phyloP scores from a whole-genome alignment of 30 jellyfish, hydroid and myxozoan genomes.

The Cassiopea andromeda region DNA sequence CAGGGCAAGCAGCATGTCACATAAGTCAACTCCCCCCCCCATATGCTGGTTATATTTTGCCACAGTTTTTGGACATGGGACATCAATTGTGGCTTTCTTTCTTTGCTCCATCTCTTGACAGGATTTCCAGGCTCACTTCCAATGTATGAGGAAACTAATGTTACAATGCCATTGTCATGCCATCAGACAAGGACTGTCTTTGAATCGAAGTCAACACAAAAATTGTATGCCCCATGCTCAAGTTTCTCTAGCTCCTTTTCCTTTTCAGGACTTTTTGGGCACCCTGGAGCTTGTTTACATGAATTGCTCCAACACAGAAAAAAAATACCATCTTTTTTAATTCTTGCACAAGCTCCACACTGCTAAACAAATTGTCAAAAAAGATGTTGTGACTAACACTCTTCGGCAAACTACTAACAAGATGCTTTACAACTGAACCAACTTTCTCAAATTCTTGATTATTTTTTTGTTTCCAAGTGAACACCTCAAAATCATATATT shows the following conservation, averaged over 20 bases:
- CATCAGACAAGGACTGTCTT: constrained; percentile 27
- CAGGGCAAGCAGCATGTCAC: constrained; percentile 32
- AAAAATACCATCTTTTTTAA: constrained; percentile 27
- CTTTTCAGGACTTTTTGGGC: constrained; percentile 3
- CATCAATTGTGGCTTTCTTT: constrained; percentile 19
- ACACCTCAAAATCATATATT: constrained; percentile 48
- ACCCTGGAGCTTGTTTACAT: constrained; percentile 10
- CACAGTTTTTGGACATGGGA: constrained; percentile 23
- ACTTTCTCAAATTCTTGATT: constrained; percentile 31
- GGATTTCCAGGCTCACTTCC: constrained; percentile 3
- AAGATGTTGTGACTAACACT: constrained; percentile 44
- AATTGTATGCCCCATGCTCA: constrained; percentile 20
- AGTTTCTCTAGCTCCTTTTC: constrained; percentile 11
- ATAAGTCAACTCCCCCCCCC: constrained; percentile 40
- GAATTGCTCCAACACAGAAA: constrained; percentile 31
- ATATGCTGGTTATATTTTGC: constrained; percentile 9
- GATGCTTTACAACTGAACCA: constrained; percentile 50
- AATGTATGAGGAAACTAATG: constrained; percentile 1
- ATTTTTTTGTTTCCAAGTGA: constrained; percentile 28
- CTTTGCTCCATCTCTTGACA: constrained; percentile 29
- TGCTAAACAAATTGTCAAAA: constrained; percentile 35
- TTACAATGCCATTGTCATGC: constrained; percentile 34
- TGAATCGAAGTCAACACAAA: constrained; percentile 16
- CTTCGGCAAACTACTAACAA: constrained; percentile 10
- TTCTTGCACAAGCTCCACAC: constrained; percentile 26